Conservation (phyloP, 2,797 vertebrate genomes). For the Crax fasciolata region DNA sequence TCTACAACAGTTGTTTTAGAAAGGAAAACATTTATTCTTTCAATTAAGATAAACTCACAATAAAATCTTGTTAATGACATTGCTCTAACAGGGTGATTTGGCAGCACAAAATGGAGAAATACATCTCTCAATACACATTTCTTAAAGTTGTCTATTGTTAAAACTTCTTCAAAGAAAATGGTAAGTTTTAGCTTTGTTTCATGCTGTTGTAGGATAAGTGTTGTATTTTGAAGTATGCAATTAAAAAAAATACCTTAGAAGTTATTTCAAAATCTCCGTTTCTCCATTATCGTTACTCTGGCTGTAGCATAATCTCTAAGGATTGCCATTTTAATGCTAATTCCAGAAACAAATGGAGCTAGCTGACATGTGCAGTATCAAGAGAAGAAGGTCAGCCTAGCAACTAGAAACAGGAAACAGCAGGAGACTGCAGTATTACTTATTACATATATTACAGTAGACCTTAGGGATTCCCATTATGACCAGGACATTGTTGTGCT, state of each 20-base stretch:
- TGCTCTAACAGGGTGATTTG: neutral
- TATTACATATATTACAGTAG: slow-evolving; percentile 57
- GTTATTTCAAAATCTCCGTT: slow-evolving; percentile 15
- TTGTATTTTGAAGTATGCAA: neutral
- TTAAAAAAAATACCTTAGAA: neutral
- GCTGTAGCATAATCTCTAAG: slow-evolving; percentile 50
- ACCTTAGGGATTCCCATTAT: slow-evolving; percentile 28
- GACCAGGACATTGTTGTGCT: slow-evolving; percentile 32
- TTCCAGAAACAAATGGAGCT: slow-evolving; percentile 65
- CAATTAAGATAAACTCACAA: neutral
- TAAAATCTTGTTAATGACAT: neutral
- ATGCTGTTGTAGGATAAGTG: neutral
- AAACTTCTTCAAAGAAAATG: neutral
- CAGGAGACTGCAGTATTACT: slow-evolving; percentile 67
- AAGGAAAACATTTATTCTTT: slow-evolving; percentile 3
- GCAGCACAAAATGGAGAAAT: neutral
- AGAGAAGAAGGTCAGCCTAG: slow-evolving; percentile 39
- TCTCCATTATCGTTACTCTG: slow-evolving; percentile 16
- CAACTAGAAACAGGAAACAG: slow-evolving; percentile 58
- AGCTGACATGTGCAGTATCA: slow-evolving; percentile 62
- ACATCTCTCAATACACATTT: neutral
- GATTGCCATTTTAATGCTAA: slow-evolving; percentile 72
- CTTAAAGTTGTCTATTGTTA: neutral
- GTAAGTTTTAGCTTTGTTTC: neutral
- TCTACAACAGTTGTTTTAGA: neutral